Evolutionary conservation across 2,797 vertebrate species (phyloP).

Genomic region (Sternarchorhynchus goeldii): DNA sequence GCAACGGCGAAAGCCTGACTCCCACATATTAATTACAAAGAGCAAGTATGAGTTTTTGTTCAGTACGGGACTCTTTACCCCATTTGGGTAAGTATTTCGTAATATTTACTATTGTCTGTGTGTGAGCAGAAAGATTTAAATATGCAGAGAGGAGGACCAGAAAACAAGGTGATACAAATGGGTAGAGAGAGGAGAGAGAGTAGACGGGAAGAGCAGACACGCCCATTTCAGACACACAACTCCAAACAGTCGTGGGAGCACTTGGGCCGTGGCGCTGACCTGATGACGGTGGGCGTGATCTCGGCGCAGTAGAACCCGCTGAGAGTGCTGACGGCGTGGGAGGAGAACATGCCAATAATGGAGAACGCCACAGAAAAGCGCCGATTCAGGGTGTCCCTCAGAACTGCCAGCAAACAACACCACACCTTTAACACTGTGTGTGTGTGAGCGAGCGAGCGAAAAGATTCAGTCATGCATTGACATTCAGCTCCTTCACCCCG

Average conservation of each 20-base stretch:
- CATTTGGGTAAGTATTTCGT: too few relatives aligned
- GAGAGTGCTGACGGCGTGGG: constrained; percentile 92
- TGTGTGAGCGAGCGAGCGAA: too few relatives aligned
- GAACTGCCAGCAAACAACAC: not conserved
- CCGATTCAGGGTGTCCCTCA: constrained; percentile 85
- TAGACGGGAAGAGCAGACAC: not conserved
- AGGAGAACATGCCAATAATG: constrained; percentile 98
- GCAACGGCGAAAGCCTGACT: constrained; percentile 1
- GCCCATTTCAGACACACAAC: not conserved
- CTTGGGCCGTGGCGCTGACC: constrained; percentile 71
- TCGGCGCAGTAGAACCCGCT: constrained; percentile 98
- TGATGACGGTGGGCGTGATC: constrained; percentile 96
- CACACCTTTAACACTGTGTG: not conserved
- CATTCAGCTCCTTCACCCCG: not conserved
- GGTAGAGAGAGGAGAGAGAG: not conserved
- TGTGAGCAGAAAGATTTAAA: not conserved
- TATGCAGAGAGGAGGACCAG: not conserved
- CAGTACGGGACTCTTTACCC: too few relatives aligned
- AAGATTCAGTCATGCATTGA: not conserved
- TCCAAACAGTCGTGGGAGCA: not conserved
- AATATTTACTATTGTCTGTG: too few relatives aligned
- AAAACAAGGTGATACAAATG: not conserved
- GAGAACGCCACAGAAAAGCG: constrained; percentile 94
- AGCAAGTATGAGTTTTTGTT: too few relatives aligned
- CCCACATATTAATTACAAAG: too few relatives aligned